Base-by-base conservation (phyloP, 2,888 invertebrate genomes). In the Campoplex capitator region DNA sequence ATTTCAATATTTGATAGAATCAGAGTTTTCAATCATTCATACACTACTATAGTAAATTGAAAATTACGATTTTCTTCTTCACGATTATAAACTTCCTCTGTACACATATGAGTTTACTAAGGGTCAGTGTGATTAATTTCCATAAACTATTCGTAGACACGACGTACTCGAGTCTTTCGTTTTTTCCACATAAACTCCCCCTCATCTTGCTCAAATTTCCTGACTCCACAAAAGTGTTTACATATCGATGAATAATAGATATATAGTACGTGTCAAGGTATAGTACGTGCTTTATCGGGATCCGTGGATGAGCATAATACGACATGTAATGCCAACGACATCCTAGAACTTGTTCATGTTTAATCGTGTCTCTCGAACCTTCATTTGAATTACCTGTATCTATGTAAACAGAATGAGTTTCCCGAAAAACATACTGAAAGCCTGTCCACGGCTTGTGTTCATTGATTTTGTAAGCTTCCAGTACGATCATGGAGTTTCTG, bases 241-340 rank as follows among this genome's bases (percentile, higher is more conserved):
- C 16, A 51, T 51, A 13, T 54, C n/a, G 6, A 8, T 35, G 28
- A 13, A 58, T 58, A 6, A 38, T 13, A 54, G 9, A n/a, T 54
- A 54, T 16, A 35, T 77, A n/a, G 38, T 48, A 8, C 9, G n/a
- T 35, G 23, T 70, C 54, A 42, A 51, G 45, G 54, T 79, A 23
- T 73, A 23, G 23, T 23, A 83, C 83, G 87, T 83, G 83, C 85
- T 83, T 79, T 88, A 88, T 88, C 87, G 65, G 54, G 9, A 48
- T 68, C 77, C 85, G 87, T 88, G 76, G 23, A 80, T 54, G 54
- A 70, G 85, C 87, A 88, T 88, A 88, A 88, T 85, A 62, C 32
- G 73, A 71, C 83, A 65, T 78, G 70, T 48, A 67, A 73, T 74
- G 32, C 32, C 45, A 28, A 45, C 32, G 48, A 65, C 8, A 35